These are phyloP conservation scores for Zygaena filipendulae DNA, from an alignment of 2,888 invertebrate species.

Conservation along the genomic window DNA sequence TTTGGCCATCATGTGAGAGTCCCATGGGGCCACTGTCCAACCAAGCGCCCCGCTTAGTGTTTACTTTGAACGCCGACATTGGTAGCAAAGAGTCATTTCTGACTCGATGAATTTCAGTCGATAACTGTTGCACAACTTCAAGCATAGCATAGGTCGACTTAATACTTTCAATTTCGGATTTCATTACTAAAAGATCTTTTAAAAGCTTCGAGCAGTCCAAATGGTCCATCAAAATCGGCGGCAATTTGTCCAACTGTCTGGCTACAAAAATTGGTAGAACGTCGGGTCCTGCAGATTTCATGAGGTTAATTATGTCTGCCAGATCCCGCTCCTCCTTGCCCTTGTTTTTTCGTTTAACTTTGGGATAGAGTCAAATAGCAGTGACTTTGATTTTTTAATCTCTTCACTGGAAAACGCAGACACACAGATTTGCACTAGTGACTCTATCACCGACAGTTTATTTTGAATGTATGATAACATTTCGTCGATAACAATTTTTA, in stretches of 20 bases:
- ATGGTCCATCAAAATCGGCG: slow-evolving; percentile 11
- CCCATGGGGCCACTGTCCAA: slow-evolving; percentile 7
- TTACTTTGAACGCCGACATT: slow-evolving; percentile 4
- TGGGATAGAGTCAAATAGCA: slow-evolving; percentile 12
- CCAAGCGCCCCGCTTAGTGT: slow-evolving; percentile 8
- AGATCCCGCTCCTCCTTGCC: slow-evolving; percentile 5
- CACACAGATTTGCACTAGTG: slow-evolving; percentile 8
- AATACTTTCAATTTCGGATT: slow-evolving; percentile 1
- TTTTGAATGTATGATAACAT: slow-evolving; percentile 8
- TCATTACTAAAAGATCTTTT: slow-evolving; percentile 4
- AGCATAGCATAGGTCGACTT: too few species aligned
- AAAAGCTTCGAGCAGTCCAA: slow-evolving; percentile 9
- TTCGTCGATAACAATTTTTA: too few species aligned
- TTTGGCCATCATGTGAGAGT: slow-evolving; percentile 2
- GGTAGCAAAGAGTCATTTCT: slow-evolving; percentile 4
- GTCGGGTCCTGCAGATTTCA: slow-evolving; percentile 2
- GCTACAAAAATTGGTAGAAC: slow-evolving; percentile 8
- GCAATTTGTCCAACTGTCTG: slow-evolving; percentile 6
- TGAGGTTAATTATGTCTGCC: slow-evolving; percentile 1
- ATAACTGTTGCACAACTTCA: too few species aligned
- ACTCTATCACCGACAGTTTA: slow-evolving; percentile 8
- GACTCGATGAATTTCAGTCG: too few species aligned
- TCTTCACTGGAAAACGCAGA: slow-evolving; percentile 13
- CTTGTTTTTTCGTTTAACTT: slow-evolving; percentile 1
- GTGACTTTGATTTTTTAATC: slow-evolving; percentile 13